These are phyloP conservation scores for Theocolax elegans DNA, from an alignment of 1,140 invertebrate species.

Conservation along the genomic window DNA sequence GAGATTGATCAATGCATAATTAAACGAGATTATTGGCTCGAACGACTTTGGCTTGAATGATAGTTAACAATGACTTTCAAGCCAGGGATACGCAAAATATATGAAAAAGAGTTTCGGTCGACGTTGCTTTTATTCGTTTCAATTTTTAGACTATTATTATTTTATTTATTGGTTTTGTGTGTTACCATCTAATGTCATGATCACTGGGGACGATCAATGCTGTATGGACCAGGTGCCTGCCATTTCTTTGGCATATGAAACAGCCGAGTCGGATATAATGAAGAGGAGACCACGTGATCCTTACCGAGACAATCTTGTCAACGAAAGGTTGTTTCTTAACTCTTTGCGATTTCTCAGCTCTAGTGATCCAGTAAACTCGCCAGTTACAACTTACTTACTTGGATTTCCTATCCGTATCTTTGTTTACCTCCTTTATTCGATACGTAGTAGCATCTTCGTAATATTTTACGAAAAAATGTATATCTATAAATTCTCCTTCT, in stretches of 20 bases:
- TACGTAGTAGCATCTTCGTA: neutral
- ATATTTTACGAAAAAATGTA: neutral
- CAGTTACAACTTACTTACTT: constrained; percentile 19
- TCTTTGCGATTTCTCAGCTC: constrained; percentile 21
- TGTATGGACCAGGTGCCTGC: constrained; percentile 85
- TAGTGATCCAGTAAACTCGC: constrained; percentile 19
- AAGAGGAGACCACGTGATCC: constrained; percentile 97
- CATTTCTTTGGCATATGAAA: constrained; percentile 98
- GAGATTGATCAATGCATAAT: constrained; percentile 24
- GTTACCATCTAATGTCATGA: neutral
- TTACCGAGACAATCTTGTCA: constrained; percentile 96
- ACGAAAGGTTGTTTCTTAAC: constrained; percentile 84
- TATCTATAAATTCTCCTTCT: constrained; percentile 8
- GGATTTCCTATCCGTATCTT: neutral
- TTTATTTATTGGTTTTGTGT: constrained; percentile 3
- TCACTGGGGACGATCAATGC: neutral
- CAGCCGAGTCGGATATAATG: constrained; percentile 99
- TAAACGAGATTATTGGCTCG: too few relatives aligned
- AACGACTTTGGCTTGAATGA: too few relatives aligned
- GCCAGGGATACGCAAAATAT: too few relatives aligned
- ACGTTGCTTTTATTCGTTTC: constrained; percentile 21
- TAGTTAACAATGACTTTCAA: too few relatives aligned
- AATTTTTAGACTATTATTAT: constrained; percentile 20
- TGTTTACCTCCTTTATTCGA: constrained; percentile 24
- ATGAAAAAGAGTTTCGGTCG: neutral